Base-by-base conservation (phyloP, 1,140 invertebrate genomes). In the Aphidius ervi region DNA sequence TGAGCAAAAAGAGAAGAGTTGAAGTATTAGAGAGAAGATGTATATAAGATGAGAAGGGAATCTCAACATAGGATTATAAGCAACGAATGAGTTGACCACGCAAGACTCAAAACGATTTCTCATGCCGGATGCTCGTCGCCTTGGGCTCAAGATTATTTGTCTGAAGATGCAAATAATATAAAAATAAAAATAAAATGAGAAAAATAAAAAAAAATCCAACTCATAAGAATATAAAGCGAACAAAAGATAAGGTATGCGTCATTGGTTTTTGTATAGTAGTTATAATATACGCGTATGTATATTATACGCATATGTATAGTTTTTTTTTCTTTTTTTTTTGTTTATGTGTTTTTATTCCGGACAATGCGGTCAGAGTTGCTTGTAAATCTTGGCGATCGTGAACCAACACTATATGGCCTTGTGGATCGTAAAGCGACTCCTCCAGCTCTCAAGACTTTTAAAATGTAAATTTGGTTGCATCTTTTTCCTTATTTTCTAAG, bases 381-480 rank as follows among this genome's bases (percentile, higher is more conserved):
- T 40, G 41, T 54, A 54, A 54, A 54, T 54, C 52, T 54, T 54
- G 23, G 23, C 4, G 4, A 0, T 31, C 23, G 23, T 31, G 23
- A 31, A 31, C 23, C 23, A 31, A 31, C 23, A 31, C 23, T 31
- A 31, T 54, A 50, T 41, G 58, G 48, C 58, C 58, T 60, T 46
- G 52, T 6, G 58, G 59, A 5, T 47, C 62, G 58, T 59, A 59
- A 63, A 59, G 54, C 41, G 37, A 31, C 42, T 46, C 40, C 40
- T 50, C 23, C 41, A 20, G 16, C 42, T 46, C 45, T 37, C 56
- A 9, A 45, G 46, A 40, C 37, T 20, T 48, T 52, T 54, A 58
- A 62, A 64, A 64, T 64, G 59, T 64, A 62, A 64, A 64, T 64
- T 61, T 39, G 9, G 52, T 39, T n/a, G 40, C 46, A 45, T 46